Evolutionary conservation across 2,888 invertebrate genomes (phyloP), one percentile per base, ranked within the genome.

Genomic region (Aspidapion aeneum): DNA sequence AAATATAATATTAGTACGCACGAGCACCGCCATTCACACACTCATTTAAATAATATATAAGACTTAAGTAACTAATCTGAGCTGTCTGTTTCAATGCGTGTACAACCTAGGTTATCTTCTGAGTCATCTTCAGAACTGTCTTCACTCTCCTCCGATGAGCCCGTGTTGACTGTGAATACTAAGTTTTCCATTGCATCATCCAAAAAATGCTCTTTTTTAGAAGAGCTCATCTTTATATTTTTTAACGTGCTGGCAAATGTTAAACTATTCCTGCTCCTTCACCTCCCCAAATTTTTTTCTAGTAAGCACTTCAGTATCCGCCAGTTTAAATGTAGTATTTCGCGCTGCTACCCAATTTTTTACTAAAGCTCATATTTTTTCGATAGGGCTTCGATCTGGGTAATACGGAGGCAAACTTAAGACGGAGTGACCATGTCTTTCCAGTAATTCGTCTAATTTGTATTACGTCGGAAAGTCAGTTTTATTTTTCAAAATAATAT

Each of bases 331-430:
- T 54, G 60, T 67, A 2, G 57, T 58, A 56, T 70, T 70, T 17
- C 58, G 51, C n/a, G 61, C 51, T 17, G 69, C 54, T 55, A 55
- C 35, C 60, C 21, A 22, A 51, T 58, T 50, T 18, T 58, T 58
- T 18, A 50, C 2, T 49, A 58, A 35, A 22, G 58, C 18, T 49
- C 58, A 58, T 48, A 58, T 48, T 49, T 57, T 21, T 66, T 72
- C 70, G n/a, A 71, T 72, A 2, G 68, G 72, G 61, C 70, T 72
- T n/a, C 68, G 65, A 51, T 72, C 71, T 16, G 66, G 69, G 50
- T 71, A 71, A 52, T 70, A 71, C 9, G 73, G 72, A 1, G 72
- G 71, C n/a, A n/a, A n/a, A n/a, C n/a, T n/a, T n/a, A n/a, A n/a
- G n/a, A n/a, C n/a, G n/a, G n/a, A n/a, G n/a, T n/a, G n/a, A n/a